phyloP scores from a whole-genome alignment of 64 coral and sea anemone species.

The Trachythela sp. region DNA sequence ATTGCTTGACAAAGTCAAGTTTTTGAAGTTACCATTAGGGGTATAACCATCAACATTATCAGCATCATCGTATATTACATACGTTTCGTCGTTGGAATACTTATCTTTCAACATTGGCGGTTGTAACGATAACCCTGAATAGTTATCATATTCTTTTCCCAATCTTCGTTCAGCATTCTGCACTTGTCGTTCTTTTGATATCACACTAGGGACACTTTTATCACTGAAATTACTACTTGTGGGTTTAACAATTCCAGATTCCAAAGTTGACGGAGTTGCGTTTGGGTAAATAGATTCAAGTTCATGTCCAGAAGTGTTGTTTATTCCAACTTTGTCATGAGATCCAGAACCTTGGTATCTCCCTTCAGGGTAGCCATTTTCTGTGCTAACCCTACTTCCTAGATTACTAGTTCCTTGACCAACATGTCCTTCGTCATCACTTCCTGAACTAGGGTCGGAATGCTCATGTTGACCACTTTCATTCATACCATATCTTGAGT shows the following conservation, averaged over 20 bases:
- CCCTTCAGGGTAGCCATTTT: too few species aligned
- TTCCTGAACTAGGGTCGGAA: too few species aligned
- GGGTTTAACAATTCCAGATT: neutral
- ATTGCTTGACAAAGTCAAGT: neutral
- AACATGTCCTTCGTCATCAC: too few species aligned
- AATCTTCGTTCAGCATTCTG: neutral
- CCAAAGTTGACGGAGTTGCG: neutral
- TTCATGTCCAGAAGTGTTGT: neutral
- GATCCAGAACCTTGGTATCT: too few species aligned
- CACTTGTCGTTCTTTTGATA: neutral
- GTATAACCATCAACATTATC: neutral
- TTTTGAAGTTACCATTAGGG: neutral
- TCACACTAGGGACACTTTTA: neutral
- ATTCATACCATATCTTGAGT: neutral
- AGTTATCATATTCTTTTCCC: neutral
- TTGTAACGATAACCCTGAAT: neutral
- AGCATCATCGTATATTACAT: conserved; percentile 1
- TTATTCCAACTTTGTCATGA: neutral
- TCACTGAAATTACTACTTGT: neutral
- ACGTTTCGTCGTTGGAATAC: neutral
- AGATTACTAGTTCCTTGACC: too few species aligned
- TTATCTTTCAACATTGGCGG: neutral
- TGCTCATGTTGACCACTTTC: neutral
- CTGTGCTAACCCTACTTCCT: too few species aligned
- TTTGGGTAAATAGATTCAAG: neutral